Evolutionary conservation across 1,140 invertebrate genomes (phyloP), one percentile per base, ranked within the genome.

Genomic region (Tribolium castaneum): DNA sequence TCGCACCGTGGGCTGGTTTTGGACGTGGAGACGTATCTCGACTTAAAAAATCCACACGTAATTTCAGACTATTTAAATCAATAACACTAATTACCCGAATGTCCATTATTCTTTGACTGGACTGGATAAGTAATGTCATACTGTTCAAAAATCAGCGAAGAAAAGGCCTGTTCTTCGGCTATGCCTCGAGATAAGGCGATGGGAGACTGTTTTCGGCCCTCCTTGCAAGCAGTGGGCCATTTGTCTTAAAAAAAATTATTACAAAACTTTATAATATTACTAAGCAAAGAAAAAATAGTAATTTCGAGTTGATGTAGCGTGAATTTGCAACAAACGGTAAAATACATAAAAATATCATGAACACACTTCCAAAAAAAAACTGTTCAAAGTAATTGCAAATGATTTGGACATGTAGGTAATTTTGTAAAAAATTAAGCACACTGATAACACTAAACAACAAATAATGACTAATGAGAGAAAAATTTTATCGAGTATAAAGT

Each of bases 61-160:
- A 34, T 70, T 77, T 14, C 9, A 71, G 45, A 56, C 6, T 7
- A n/a, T 13, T 22, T 6, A 76, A 34, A 30, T 19, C 3, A 9
- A 22, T 76, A 70, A 3, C 13, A 12, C 10, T 75, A 45, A 25
- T 3, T 83, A 89, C 89, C 84, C 77, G 88, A 88, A 77, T 89
- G 89, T 1, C 88, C 88, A 82, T 88, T 89, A 84, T 89, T 89
- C 75, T 86, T 85, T 73, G 89, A 80, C 45, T 79, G 71, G 1
- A 86, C 83, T n/a, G 79, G 75, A n/a, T 66, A 81, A 6, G 76
- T 75, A 51, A 85, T 82, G 12, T 87, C 83, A 74, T 88, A 89
- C 51, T 87, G 85, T 5, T 83, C 66, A 9, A 89, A 86, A 25
- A 84, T 83, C 14, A 89, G 84, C 3, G 82, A 62, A 62, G 82